Evolutionary conservation across 2,888 invertebrate genomes (phyloP), one percentile per base, ranked within the genome.

Genomic region (Zygothrica quintamaculata): DNA sequence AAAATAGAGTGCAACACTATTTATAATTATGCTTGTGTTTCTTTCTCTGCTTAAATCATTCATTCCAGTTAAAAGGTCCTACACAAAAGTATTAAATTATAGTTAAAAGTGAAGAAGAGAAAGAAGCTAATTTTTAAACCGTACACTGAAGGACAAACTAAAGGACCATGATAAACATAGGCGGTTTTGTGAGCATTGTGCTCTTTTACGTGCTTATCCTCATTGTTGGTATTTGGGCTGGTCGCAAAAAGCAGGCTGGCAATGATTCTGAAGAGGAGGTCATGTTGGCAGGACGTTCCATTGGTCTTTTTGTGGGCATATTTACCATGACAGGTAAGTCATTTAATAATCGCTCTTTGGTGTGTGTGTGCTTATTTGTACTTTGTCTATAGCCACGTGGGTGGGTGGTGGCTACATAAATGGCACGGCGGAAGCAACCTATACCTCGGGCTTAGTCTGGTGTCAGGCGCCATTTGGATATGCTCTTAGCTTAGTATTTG

Each of bases 391-490:
- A 97, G 99, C 99, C 42, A 99, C 99, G 11, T 99, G 99, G 99
- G 99, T 99, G 50, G 99, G 99, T 67, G 99, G 99, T 37, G 99
- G 99, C 47, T 99, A 99, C 92, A 99, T 99, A 91, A 99, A 99
- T 91, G 99, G 99, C 69, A 99, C 99, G 12, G 98, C 99, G 18
- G 99, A 99, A 92, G 97, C 96, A 42, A 97, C 99, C 87, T 99
- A 97, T 92, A 97, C 96, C 34, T 94, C 93, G 65, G 98, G 98
- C 0, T 92, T 99, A 88, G 94, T 98, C 37, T 99, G 98, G 98
- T 99, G 99, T 91, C 98, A 99, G 92, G 99, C 99, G 51, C 99
- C 99, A n/a, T 97, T 99, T 91, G 99, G 99, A 58, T 99, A 99
- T 91, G 97, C 99, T 4, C 93, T 99, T 60, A 98, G 98, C 75